Conservation (phyloP, 2,113 vertebrate species). For the Sula dactylatra region DNA sequence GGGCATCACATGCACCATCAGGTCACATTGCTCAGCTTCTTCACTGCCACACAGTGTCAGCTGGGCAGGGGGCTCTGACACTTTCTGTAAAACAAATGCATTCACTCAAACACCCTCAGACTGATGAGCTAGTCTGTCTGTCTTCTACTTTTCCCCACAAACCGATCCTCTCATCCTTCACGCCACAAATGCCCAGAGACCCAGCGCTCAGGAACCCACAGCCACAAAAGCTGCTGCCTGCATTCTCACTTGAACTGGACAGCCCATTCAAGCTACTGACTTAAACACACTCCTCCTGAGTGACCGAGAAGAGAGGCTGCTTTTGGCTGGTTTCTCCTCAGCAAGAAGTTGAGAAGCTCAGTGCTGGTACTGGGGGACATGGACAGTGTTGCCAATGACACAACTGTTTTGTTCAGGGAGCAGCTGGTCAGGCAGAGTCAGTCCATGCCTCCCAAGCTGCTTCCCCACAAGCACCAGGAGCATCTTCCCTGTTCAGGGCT, state of each 20-base stretch:
- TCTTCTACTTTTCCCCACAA: not conserved
- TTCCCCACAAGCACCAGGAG: not conserved
- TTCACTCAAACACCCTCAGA: not conserved
- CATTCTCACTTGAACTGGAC: not conserved
- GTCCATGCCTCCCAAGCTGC: not conserved
- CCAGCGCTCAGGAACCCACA: not conserved
- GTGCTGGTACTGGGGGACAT: not conserved
- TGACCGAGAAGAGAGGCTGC: not conserved
- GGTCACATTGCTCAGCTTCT: slow-evolving; percentile 50
- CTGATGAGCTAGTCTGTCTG: not conserved
- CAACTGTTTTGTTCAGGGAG: not conserved
- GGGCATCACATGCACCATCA: not conserved
- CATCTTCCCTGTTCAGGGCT: not conserved
- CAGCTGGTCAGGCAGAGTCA: not conserved
- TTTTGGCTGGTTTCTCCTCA: not conserved
- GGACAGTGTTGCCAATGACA: not conserved
- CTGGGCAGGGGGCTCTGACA: slow-evolving; percentile 33
- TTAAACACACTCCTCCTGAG: not conserved
- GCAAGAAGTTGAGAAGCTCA: not conserved
- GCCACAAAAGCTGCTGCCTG: not conserved
- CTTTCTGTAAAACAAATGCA: slow-evolving; percentile 60
- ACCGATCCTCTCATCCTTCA: rapidly evolving
- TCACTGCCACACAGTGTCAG: slow-evolving; percentile 15
- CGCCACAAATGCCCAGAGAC: not conserved
- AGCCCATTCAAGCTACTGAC: not conserved